Evolutionary conservation across 2,113 vertebrate genomes (phyloP).

Genomic region (Saccopteryx leptura): DNA sequence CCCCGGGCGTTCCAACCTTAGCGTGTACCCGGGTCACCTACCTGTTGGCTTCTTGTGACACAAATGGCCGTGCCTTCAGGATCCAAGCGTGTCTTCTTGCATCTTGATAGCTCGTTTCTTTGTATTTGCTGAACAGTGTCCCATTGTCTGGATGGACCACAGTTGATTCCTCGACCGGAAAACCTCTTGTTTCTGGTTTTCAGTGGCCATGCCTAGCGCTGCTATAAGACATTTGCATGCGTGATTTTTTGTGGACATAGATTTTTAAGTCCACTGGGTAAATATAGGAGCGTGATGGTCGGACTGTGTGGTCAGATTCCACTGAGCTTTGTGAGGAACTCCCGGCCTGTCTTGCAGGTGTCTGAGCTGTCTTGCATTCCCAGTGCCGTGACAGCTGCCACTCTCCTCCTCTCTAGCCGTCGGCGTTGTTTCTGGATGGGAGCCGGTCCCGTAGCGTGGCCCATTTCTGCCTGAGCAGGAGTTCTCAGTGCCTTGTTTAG

Average conservation of each 20-base stretch:
- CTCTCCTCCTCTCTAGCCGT: background rate
- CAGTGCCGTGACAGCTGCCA: rapidly evolving
- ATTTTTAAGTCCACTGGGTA: background rate
- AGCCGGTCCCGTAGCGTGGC: background rate
- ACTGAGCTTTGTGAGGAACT: background rate
- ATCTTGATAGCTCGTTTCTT: background rate
- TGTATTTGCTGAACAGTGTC: background rate
- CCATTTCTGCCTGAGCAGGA: background rate
- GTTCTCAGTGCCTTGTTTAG: background rate
- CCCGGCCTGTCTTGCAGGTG: background rate
- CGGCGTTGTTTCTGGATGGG: background rate
- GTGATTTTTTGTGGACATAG: background rate
- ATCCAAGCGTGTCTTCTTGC: background rate
- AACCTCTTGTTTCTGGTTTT: background rate
- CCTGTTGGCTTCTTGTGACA: background rate
- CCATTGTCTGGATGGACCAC: background rate
- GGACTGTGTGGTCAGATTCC: background rate
- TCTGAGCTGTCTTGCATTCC: rapidly evolving
- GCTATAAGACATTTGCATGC: background rate
- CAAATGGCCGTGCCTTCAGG: background rate
- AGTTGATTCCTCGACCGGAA: background rate
- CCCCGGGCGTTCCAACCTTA: background rate
- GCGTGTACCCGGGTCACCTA: background rate
- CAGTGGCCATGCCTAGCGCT: background rate
- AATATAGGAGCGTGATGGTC: background rate